phyloP scores from a whole-genome alignment of 2,888 invertebrate species.

The Drosophila borborema region DNA sequence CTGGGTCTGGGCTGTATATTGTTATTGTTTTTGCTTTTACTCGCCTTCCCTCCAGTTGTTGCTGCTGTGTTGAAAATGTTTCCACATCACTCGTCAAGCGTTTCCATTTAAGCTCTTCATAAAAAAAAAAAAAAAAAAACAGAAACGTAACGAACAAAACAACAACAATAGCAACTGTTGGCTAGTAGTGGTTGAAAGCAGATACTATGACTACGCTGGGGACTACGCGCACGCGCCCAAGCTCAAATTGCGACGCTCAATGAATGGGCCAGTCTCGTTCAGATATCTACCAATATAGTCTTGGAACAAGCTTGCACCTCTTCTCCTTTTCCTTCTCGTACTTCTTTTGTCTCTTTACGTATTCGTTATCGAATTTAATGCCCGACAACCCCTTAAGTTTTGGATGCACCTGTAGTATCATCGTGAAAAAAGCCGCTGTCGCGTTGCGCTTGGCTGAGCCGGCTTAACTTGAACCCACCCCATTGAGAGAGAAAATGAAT shows the following conservation, averaged over 20 bases:
- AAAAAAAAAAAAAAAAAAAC: constrained; percentile 36
- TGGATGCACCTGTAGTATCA: constrained; percentile 54
- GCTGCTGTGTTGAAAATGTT: constrained; percentile 82
- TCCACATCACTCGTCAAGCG: constrained; percentile 85
- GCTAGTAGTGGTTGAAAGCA: constrained; percentile 68
- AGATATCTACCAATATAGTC: not conserved
- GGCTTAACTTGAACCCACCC: constrained; percentile 38
- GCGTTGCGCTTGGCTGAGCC: constrained; percentile 56
- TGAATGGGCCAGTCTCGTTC: constrained; percentile 34
- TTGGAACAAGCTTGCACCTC: constrained; percentile 8
- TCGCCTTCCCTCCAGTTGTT: constrained; percentile 43
- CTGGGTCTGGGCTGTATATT: constrained; percentile 58
- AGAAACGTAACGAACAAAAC: constrained; percentile 47
- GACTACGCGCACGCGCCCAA: constrained; percentile 81
- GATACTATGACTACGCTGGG: constrained; percentile 71
- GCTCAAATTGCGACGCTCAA: constrained; percentile 65
- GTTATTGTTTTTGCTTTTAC: constrained; percentile 37
- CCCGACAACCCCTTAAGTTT: constrained; percentile 44
- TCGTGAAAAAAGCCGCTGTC: constrained; percentile 13
- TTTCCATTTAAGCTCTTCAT: constrained; percentile 81
- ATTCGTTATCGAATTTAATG: constrained; percentile 3
- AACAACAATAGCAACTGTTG: constrained; percentile 39
- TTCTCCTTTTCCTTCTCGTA: not conserved
- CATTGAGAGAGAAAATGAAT: not conserved
- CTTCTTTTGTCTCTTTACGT: not conserved